These are phyloP conservation scores for Pectinophora gossypiella DNA, from an alignment of 1,140 invertebrate genomes.

Conservation along the genomic window DNA sequence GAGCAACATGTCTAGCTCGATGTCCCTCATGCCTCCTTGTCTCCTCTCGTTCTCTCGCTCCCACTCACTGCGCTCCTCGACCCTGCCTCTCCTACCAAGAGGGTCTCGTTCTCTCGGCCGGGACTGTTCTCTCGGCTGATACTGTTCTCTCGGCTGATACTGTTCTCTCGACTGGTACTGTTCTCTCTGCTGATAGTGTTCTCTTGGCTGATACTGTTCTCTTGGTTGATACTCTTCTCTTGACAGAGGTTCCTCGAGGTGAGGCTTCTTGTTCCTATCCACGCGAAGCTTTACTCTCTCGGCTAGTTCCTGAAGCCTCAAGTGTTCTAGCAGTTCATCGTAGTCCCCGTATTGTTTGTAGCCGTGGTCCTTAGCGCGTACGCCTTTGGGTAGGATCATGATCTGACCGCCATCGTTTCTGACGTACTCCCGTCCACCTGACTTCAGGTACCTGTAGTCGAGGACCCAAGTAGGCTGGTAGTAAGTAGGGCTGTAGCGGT, in stretches of 20 bases:
- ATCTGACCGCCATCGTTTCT: conserved; percentile 46
- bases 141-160: no score
- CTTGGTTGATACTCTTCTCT: no score
- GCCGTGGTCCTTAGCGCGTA: conserved; percentile 16
- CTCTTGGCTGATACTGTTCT: no score
- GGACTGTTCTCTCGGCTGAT: no score
- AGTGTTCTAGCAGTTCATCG: conserved; percentile 41
- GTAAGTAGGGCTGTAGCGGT: conserved; percentile 49
- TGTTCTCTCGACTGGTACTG: no score
- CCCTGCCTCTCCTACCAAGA: neutral
- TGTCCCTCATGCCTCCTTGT: no score
- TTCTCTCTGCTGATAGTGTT: no score
- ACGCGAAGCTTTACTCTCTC: conserved; percentile 7
- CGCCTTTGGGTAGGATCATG: conserved; percentile 42
- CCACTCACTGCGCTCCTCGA: no score
- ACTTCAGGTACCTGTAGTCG: conserved; percentile 55
- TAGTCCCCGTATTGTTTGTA: conserved; percentile 35
- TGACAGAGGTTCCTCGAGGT: no score
- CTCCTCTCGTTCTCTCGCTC: neutral
- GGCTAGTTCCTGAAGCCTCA: conserved; percentile 33
- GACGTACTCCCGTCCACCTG: conserved; percentile 47
- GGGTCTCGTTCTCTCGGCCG: neutral
- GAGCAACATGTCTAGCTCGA: no score
- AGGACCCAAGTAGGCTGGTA: conserved; percentile 43
- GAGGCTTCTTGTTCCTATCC: no score